A percentile compares a stretch with the other conserved stretches of the same genome.
These are phyloP conservation scores for Periophthalmus modestus DNA, from an alignment of 2,113 vertebrate genomes.

Conservation along the genomic window DNA sequence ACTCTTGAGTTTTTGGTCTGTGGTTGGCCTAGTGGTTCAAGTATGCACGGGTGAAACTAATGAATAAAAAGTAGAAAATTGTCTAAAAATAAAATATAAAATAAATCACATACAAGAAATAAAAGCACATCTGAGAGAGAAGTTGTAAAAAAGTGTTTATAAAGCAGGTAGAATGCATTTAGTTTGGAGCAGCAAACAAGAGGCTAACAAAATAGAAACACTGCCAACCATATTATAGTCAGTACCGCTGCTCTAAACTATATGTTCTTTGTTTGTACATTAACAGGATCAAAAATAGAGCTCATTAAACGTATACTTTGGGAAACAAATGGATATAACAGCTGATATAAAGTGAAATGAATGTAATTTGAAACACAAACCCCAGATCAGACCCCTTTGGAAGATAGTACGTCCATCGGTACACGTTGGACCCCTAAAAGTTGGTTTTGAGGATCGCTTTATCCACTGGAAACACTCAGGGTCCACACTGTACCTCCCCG, in stretches of 20 bases:
- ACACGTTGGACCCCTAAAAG: too few relatives aligned
- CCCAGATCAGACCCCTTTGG: too few relatives aligned
- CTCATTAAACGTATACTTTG: too few relatives aligned
- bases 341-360: too few relatives aligned
- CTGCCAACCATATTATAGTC: background rate
- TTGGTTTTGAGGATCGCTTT: too few relatives aligned
- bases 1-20: background rate
- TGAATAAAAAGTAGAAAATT: background rate
- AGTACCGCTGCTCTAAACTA: background rate
- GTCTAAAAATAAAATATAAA: background rate
- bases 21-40: background rate
- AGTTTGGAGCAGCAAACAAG: background rate
- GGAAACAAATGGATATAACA: too few relatives aligned
- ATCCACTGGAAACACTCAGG: too few relatives aligned
- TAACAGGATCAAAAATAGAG: too few relatives aligned
- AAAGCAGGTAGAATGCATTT: background rate
- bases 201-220: background rate
- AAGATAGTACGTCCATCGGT: too few relatives aligned
- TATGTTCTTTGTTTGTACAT: too few relatives aligned
- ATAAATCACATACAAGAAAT: background rate
- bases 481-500: too few relatives aligned
- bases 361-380: too few relatives aligned
- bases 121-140: background rate
- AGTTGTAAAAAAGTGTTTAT: background rate
- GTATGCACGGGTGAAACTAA: background rate